Conservation (phyloP, 2,113 vertebrate species). For the Nothocercus julius region DNA sequence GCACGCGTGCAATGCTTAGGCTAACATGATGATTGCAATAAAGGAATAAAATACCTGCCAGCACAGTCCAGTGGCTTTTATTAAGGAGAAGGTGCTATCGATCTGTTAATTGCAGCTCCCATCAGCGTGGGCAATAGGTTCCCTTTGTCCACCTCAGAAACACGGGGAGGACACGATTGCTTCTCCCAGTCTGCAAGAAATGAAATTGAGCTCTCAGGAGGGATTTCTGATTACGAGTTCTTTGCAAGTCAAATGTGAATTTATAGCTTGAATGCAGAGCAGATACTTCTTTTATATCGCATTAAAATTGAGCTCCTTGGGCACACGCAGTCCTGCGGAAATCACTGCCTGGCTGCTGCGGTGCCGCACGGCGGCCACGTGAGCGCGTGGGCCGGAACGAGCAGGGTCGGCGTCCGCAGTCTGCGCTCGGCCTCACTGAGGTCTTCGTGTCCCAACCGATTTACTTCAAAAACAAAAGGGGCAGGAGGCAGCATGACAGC, state of each 20-base stretch:
- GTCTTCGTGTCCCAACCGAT: background rate
- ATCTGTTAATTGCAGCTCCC: constrained; percentile 50
- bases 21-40: background rate
- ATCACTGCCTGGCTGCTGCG: background rate
- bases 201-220: constrained; percentile 20
- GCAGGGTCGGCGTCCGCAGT: background rate
- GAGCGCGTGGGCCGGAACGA: background rate
- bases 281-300: constrained; percentile 5
- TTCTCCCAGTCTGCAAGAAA: background rate
- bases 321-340: background rate
- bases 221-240: constrained; percentile 34
- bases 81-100: constrained; percentile 5
- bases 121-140: constrained; percentile 2
- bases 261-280: background rate
- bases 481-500: background rate
- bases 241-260: background rate
- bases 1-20: background rate
- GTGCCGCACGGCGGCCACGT: background rate
- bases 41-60: background rate
- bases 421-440: background rate
- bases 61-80: background rate
- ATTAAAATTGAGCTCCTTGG: background rate
- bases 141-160: constrained; percentile 5
- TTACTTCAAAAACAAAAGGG: background rate
- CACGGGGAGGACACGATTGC: constrained; percentile 14